Evolutionary conservation across 35 echinoderm and acorn worm species (phyloP).

Genomic region (Hemicentrotus pulcherrimus): DNA sequence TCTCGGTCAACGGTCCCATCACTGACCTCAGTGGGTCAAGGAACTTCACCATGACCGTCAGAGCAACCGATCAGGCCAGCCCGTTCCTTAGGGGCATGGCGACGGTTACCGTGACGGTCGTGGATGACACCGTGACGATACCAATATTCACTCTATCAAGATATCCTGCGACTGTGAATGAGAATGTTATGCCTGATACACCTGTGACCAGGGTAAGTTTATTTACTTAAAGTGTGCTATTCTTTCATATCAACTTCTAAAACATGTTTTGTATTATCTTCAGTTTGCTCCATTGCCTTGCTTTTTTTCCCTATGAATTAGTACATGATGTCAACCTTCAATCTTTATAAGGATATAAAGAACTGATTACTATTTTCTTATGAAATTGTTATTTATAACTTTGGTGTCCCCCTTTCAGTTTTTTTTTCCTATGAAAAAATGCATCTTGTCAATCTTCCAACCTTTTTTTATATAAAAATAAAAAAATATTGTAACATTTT

Average conservation of each 20-base stretch:
- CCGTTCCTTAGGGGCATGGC: slow-evolving; percentile 60
- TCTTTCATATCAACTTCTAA: neutral
- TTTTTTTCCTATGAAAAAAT: too few relatives aligned
- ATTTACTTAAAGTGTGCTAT: neutral
- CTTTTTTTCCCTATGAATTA: too few relatives aligned
- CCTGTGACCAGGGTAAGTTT: slow-evolving; percentile 54
- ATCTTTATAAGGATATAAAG: slow-evolving; percentile 9
- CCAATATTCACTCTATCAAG: slow-evolving; percentile 57
- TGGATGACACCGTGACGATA: slow-evolving; percentile 54
- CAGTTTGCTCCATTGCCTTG: too few relatives aligned
- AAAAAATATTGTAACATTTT: too few relatives aligned
- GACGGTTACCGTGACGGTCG: slow-evolving; percentile 60
- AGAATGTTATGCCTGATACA: slow-evolving; percentile 55
- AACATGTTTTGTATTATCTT: too few relatives aligned
- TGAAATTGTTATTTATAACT: too few relatives aligned
- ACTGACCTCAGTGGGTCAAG: slow-evolving; percentile 13
- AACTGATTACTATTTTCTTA: slow-evolving; percentile 23
- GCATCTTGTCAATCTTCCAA: too few relatives aligned
- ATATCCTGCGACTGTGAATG: slow-evolving; percentile 62
- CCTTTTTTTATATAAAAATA: too few relatives aligned
- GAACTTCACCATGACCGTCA: slow-evolving; percentile 76
- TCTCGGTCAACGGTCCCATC: slow-evolving; percentile 57
- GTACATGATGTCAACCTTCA: too few relatives aligned
- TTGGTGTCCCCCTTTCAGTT: neutral
- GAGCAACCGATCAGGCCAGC: slow-evolving; percentile 65